Evolutionary conservation across 2,888 invertebrate genomes (phyloP), one percentile per base, ranked within the genome.

Genomic region (Perizoma affinitatum): DNA sequence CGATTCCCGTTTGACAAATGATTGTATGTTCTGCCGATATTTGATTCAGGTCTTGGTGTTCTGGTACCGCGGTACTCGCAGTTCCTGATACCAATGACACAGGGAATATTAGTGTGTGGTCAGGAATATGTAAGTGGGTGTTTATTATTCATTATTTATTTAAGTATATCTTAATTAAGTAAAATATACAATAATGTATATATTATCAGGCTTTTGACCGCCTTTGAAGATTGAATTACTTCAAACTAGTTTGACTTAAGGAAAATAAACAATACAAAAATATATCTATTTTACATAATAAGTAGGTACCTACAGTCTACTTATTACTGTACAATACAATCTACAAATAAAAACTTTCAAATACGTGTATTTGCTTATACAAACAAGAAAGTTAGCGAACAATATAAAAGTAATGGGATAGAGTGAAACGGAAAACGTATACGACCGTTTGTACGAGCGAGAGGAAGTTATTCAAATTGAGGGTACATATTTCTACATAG

Each of bases 381-480:
- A 92, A 91, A 91, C 92, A 92, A 92, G 91, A 91, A 92, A 92
- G 91, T 91, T 91, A 91, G 91, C 90, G 92, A 92, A 92, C 92
- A 90, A 91, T 91, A 92, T 92, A 91, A 91, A 92, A 90, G 90
- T 91, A 91, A 92, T 92, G 88, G 89, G 86, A 87, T 86, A 89
- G 90, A 91, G 74, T 62, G 86, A 85, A 82, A 89, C 66, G 66
- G 80, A 70, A 67, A 64, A 63, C 69, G 67, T 72, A 43, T 54
- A 65, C 59, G 58, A 61, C 54, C 60, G 59, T 69, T 67, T 65
- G 90, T 68, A 82, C 48, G 80, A 91, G 73, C 65, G 90, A 85
- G 92, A 90, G 63, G 69, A 78, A 76, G 79, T 84, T 87, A 91
- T 90, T 91, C 87, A 92, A 91, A 92, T 90, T 90, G 90, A 91